A percentile compares a stretch with the other conserved stretches of the same genome.
Conservation (phyloP, 1,140 invertebrate species). For the Goniozus legneri region DNA sequence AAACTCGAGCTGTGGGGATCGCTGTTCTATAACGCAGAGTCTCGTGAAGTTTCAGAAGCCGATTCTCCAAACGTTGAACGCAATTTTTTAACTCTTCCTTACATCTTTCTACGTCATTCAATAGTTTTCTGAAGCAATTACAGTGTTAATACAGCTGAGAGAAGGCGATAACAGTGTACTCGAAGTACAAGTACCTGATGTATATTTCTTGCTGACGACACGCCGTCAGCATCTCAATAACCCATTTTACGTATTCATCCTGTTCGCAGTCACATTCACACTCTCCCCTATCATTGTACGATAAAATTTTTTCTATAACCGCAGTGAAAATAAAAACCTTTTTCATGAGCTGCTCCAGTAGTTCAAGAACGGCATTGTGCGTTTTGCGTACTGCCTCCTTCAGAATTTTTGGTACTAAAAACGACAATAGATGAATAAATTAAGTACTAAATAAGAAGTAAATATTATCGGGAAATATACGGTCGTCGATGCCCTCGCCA, state of each 20-base stretch:
- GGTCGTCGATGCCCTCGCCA: constrained; percentile 63
- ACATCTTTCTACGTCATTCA: constrained; percentile 56
- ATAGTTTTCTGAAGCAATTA: constrained; percentile 50
- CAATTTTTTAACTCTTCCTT: constrained; percentile 48
- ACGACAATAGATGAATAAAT: not conserved
- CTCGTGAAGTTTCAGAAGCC: constrained; percentile 57
- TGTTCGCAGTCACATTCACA: not conserved
- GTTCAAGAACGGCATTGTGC: constrained; percentile 51
- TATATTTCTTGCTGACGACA: constrained; percentile 63
- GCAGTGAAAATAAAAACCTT: constrained; percentile 62
- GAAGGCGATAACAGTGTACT: not conserved
- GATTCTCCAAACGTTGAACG: constrained; percentile 45
- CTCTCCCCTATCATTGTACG: constrained; percentile 13
- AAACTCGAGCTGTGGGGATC: constrained; percentile 61
- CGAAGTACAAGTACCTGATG: constrained; percentile 38
- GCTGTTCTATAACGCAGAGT: constrained; percentile 60
- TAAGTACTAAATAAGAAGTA: not conserved
- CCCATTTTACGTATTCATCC: constrained; percentile 34
- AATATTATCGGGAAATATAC: constrained; percentile 48
- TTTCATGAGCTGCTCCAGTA: constrained; percentile 58
- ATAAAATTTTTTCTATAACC: constrained; percentile 56
- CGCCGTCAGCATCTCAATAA: constrained; percentile 56
- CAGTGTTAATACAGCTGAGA: no score
- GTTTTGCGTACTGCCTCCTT: constrained; percentile 58
- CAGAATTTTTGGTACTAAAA: constrained; percentile 60